Conservation (phyloP, 2,113 vertebrate genomes). For the Hypocryptadius cinnamomeus region DNA sequence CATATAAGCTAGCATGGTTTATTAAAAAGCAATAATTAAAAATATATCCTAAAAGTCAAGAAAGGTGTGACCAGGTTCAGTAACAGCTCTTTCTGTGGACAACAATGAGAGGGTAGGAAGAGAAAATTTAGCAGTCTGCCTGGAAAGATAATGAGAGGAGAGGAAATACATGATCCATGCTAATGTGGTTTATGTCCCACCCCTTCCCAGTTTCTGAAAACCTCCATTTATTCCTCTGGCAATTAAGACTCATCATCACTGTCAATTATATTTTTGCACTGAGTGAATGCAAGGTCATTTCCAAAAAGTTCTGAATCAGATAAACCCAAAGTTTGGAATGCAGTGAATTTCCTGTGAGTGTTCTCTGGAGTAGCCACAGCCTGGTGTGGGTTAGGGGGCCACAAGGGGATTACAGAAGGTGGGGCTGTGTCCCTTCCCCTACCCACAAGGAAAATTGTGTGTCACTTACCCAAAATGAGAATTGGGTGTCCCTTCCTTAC, state of each 20-base stretch:
- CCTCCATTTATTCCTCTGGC: neutral
- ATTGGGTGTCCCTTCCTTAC: neutral
- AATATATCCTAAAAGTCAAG: neutral
- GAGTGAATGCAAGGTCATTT: neutral
- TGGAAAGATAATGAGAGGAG: neutral
- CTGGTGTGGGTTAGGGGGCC: neutral
- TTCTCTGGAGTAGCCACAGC: neutral
- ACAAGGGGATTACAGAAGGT: neutral
- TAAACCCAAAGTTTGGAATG: neutral
- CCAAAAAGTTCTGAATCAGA: neutral
- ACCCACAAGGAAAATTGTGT: neutral
- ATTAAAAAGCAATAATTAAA: neutral
- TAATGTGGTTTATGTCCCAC: neutral
- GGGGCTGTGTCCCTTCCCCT: neutral
- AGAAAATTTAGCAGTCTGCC: neutral
- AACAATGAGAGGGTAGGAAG: neutral
- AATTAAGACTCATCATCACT: neutral
- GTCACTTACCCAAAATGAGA: neutral
- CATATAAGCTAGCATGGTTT: neutral
- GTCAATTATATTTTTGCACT: neutral
- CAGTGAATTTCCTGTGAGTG: neutral
- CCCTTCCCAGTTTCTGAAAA: neutral
- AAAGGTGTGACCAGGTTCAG: neutral
- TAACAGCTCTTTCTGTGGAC: neutral
- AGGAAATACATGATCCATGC: neutral